phyloP scores from a whole-genome alignment of 2,888 invertebrate genomes.

The Phortica okadai region DNA sequence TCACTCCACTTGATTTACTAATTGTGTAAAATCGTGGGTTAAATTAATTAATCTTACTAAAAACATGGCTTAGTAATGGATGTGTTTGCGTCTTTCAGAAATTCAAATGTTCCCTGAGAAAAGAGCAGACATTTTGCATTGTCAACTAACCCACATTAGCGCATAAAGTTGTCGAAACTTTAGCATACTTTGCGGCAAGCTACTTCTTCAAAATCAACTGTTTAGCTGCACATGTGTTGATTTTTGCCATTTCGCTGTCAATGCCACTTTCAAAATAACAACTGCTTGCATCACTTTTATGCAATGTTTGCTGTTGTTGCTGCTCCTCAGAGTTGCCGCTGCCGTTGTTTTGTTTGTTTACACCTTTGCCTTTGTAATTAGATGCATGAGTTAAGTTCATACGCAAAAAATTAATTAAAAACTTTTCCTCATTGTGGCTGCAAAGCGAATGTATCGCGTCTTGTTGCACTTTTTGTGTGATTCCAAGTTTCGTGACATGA shows the following conservation, averaged over 20 bases:
- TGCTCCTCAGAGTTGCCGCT: neutral
- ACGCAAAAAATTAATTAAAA: constrained; percentile 67
- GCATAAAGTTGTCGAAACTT: constrained; percentile 44
- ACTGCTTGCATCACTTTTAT: neutral
- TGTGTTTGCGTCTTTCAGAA: no score
- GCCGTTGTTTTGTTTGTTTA: constrained; percentile 29
- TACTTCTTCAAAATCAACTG: constrained; percentile 49
- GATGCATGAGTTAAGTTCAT: constrained; percentile 57
- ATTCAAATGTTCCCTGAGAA: neutral
- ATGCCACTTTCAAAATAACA: constrained; percentile 52
- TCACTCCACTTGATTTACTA: no score
- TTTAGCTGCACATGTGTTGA: constrained; percentile 44
- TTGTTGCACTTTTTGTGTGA: neutral
- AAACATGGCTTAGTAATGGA: no score
- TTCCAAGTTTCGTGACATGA: constrained; percentile 10
- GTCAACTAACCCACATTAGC: neutral
- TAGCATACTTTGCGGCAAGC: constrained; percentile 66
- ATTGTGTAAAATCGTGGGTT: no score
- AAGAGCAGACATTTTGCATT: neutral
- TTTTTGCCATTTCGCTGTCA: constrained; percentile 43
- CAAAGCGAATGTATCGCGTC: neutral
- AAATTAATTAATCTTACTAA: no score
- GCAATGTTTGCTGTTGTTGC: neutral
- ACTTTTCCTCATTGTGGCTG: constrained; percentile 48
- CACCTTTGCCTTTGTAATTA: constrained; percentile 60